These are phyloP conservation scores for Epinephelus cyanopodus DNA, from an alignment of 2,113 vertebrate species.

Conservation along the genomic window DNA sequence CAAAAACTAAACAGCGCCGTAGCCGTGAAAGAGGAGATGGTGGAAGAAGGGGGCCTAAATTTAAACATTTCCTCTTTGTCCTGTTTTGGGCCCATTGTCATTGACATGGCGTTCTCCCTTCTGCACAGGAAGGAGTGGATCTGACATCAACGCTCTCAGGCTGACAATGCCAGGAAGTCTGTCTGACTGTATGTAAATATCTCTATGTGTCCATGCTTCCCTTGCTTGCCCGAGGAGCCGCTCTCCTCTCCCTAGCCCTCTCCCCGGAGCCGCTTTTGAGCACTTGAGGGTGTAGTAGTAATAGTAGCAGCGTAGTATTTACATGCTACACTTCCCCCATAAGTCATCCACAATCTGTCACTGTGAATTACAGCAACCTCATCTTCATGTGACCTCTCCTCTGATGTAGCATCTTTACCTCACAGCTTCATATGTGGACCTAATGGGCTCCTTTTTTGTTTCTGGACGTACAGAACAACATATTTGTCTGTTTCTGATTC, in stretches of 20 bases:
- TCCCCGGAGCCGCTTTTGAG: constrained; percentile 16
- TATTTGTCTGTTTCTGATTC: background rate
- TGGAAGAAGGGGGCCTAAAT: constrained; percentile 82
- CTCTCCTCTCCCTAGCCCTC: constrained; percentile 49
- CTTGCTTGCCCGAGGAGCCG: constrained; percentile 64
- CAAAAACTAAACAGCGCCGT: constrained; percentile 77
- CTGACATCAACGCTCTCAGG: constrained; percentile 85
- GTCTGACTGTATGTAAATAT: constrained; percentile 87
- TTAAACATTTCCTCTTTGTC: constrained; percentile 86
- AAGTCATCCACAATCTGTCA: constrained; percentile 64
- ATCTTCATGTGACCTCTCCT: constrained; percentile 50
- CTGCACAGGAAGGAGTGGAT: constrained; percentile 87
- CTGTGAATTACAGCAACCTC: constrained; percentile 52
- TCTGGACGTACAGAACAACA: background rate
- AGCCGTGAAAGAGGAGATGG: constrained; percentile 80
- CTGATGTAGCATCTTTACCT: constrained; percentile 23
- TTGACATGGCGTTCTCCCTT: constrained; percentile 79
- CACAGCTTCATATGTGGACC: background rate
- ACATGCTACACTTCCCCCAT: constrained; percentile 57
- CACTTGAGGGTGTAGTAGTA: constrained; percentile 27
- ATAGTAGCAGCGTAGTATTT: constrained; percentile 58
- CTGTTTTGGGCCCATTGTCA: constrained; percentile 86
- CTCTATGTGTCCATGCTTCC: constrained; percentile 81
- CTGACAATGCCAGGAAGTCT: constrained; percentile 88
- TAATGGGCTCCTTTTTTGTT: background rate